Evolutionary conservation across 1,140 invertebrate genomes (phyloP), one percentile per base, ranked within the genome.

Genomic region (Drosophila ohnishii): DNA sequence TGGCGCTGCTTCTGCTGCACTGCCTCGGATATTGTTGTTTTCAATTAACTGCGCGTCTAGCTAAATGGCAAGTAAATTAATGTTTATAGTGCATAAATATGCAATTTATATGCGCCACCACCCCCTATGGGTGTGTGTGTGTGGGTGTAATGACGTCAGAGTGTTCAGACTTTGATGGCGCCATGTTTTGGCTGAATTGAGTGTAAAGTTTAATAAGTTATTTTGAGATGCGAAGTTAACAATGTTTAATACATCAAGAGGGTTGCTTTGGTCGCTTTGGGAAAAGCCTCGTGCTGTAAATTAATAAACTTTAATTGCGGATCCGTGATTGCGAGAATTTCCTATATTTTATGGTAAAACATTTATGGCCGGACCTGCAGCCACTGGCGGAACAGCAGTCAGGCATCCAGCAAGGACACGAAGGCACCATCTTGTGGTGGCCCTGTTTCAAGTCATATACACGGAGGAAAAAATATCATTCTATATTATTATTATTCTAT

Each of bases 31-130:
- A 73, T 76, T 86, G 82, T 86, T 86, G 83, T 67, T 87, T 86
- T 82, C 82, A 82, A 86, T 86, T 86, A 86, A 86, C 79, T 87
- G 71, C 48, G 83, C 83, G 72, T 83, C 83, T 74, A 74, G 50
- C 83, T 87, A 88, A 88, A 87, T 65, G 75, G 76, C 83, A 80
- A 87, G 79, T 71, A 83, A 83, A 87, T 88, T 87, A 83, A 87
- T 83, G 83, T 86, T 86, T 86, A 87, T 83, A 80, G 84, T 77
- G 79, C 64, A 87, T 86, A 86, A 87, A 87, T 80, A 80, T 83
- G 66, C 79, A 80, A 76, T 87, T 87, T 78, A 77, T 77, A 74
- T 70, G 64, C 51, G 19, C 40, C 16, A 25, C 22, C 13, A 16
- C 53, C 32, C 8, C 47, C 14, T 30, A 10, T 30, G 13, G 28